phyloP scores from a whole-genome alignment of 2,888 invertebrate species.

The Erebia palarica region DNA sequence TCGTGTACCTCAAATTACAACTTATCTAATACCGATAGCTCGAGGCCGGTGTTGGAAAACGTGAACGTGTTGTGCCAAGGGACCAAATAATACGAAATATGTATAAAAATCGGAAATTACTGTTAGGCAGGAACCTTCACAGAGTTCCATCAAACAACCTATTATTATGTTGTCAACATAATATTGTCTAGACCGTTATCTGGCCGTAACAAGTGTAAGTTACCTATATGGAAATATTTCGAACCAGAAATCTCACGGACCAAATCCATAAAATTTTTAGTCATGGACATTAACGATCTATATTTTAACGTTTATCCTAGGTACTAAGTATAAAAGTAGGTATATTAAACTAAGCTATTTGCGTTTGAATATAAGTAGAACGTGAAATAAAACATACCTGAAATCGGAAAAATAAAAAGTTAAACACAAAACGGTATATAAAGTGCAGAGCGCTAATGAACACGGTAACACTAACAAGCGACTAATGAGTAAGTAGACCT shows the following conservation, averaged over 20 bases:
- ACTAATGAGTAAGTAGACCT: constrained; percentile 58
- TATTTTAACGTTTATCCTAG: too few species aligned
- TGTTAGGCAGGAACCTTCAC: background rate
- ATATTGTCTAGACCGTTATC: too few species aligned
- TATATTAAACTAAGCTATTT: too few species aligned
- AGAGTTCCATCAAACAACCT: background rate
- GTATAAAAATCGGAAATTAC: background rate
- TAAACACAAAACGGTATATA: constrained; percentile 26
- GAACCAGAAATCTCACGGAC: too few species aligned
- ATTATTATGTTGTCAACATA: background rate
- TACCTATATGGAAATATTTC: too few species aligned
- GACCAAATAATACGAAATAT: constrained; percentile 38
- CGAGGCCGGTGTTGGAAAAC: constrained; percentile 40
- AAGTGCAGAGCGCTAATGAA: constrained; percentile 59
- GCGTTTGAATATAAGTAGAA: background rate
- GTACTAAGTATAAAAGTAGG: too few species aligned
- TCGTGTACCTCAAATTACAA: constrained; percentile 53
- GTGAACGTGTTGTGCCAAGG: constrained; percentile 40
- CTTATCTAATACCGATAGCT: constrained; percentile 64
- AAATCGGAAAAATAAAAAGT: constrained; percentile 1
- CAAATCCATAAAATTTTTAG: too few species aligned
- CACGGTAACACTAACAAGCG: constrained; percentile 47
- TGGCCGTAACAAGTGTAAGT: too few species aligned
- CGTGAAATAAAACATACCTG: background rate
- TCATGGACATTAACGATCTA: too few species aligned